These are phyloP conservation scores for Thecophora atra DNA, from an alignment of 2,888 invertebrate genomes.

Conservation along the genomic window DNA sequence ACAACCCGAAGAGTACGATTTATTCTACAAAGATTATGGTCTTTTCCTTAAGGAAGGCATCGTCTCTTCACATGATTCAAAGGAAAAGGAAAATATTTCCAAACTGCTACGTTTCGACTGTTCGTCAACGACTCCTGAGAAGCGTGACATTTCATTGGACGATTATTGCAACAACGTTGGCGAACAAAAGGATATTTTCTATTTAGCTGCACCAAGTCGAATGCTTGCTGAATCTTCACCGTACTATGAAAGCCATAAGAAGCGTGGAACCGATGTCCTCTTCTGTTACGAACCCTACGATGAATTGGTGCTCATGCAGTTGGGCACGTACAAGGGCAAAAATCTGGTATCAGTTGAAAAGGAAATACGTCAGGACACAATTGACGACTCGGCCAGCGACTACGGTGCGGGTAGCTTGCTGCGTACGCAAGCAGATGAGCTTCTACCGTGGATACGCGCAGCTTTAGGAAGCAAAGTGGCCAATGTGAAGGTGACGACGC, in stretches of 20 bases:
- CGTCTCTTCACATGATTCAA: conserved; percentile 81
- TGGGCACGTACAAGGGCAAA: conserved; percentile 78
- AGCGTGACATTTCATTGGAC: conserved; percentile 76
- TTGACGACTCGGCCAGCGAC: conserved; percentile 70
- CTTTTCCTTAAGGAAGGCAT: conserved; percentile 96
- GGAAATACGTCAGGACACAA: conserved; percentile 82
- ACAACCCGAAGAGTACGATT: conserved; percentile 80
- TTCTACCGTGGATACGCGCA: conserved; percentile 82
- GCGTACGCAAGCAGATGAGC: conserved; percentile 78
- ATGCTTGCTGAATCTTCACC: conserved; percentile 92
- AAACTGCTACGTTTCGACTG: conserved; percentile 93
- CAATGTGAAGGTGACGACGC: conserved; percentile 83
- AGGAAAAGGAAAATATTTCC: conserved; percentile 89
- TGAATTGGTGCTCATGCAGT: conserved; percentile 90
- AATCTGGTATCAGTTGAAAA: conserved; percentile 90
- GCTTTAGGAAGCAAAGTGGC: conserved; percentile 82
- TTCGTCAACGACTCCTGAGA: conserved; percentile 77
- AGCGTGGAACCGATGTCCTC: conserved; percentile 87
- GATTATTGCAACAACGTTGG: conserved; percentile 81
- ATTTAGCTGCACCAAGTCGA: conserved; percentile 94
- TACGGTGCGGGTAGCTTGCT: conserved; percentile 76
- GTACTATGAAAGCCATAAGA: conserved; percentile 91
- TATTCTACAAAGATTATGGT: conserved; percentile 92
- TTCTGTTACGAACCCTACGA: conserved; percentile 98
- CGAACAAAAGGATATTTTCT: conserved; percentile 87